These are phyloP conservation scores for Cryptus armator DNA, from an alignment of 2,888 invertebrate species.

Conservation along the genomic window DNA sequence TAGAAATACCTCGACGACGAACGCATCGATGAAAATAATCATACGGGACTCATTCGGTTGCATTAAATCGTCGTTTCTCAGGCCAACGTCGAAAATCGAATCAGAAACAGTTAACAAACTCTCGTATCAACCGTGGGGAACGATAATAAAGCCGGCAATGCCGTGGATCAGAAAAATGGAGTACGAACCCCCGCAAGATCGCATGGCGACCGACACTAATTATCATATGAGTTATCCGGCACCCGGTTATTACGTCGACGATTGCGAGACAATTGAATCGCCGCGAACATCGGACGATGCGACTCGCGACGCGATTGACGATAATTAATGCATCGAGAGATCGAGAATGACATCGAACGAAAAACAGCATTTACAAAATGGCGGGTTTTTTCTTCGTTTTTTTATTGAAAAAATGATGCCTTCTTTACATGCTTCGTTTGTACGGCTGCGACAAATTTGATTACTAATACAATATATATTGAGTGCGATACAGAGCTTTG, in stretches of 20 bases:
- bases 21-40: neutral
- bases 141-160: conserved; percentile 75
- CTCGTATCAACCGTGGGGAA: conserved; percentile 81
- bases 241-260: conserved; percentile 80
- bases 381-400: neutral
- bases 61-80: conserved; percentile 47
- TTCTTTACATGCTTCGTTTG: neutral
- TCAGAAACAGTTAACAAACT: conserved; percentile 82
- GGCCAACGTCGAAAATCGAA: conserved; percentile 79
- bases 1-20: conserved; percentile 15
- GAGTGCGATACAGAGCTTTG: neutral
- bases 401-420: neutral
- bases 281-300: neutral
- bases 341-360: neutral
- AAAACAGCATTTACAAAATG: neutral
- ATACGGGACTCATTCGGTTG: neutral
- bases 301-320: neutral
- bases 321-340: neutral
- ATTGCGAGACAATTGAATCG: conserved; percentile 33
- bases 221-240: conserved; percentile 82
- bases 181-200: conserved; percentile 78
- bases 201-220: conserved; percentile 79
- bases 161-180: conserved; percentile 79
- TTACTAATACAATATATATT: conserved; percentile 5
- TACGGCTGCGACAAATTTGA: neutral